Evolutionary conservation across 2,113 vertebrate species (phyloP), one percentile per base, ranked within the genome.

Genomic region (Orycteropus afer): DNA sequence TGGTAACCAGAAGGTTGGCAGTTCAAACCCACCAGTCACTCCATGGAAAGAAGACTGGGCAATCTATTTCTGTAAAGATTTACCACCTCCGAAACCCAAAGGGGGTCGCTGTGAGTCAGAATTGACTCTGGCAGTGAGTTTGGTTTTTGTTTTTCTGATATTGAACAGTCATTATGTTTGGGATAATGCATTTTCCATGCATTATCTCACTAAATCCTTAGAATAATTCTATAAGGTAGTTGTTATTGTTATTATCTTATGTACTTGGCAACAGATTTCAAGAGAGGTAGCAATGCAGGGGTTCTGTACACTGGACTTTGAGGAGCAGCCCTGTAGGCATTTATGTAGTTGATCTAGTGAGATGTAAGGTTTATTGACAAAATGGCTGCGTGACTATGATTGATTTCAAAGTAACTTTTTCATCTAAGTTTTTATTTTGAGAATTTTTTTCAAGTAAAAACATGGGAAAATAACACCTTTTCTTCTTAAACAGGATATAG

Each of bases 371-470:
- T 49, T 40, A 81, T 10, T 59, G 77, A 82, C 59, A 87, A 91
- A 84, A 17, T 69, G 13, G 49, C 61, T 67, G 29, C 29, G 37
- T 67, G 8, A 2, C 11, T 81, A 84, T 37, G 45, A 40, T 76
- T 82, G 87, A 55, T 91, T 76, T 90, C 57, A 82, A 67, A 69
- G 47, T 88, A 76, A 69, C 93, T 61, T 88, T 59, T 11, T 89
- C 69, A 78, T 5, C n/a, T 69, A 57, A 53, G 34, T 42, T 51
- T 29, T 59, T 17, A 69, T 86, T 80, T 45, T 29, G 47, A 34
- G 47, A 63, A 22, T 59, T 3, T 57, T 71, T 78, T 91, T 12
- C 45, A 91, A 76, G 53, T 74, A 76, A 73, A 87, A 53, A 78
- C 69, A 57, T 61, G 20, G 27, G 76, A 15, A 87, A 91, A 90